Evolutionary conservation across 2,113 vertebrate genomes (phyloP), one percentile per base, ranked within the genome.

Genomic region (Rhadina sibilatrix): DNA sequence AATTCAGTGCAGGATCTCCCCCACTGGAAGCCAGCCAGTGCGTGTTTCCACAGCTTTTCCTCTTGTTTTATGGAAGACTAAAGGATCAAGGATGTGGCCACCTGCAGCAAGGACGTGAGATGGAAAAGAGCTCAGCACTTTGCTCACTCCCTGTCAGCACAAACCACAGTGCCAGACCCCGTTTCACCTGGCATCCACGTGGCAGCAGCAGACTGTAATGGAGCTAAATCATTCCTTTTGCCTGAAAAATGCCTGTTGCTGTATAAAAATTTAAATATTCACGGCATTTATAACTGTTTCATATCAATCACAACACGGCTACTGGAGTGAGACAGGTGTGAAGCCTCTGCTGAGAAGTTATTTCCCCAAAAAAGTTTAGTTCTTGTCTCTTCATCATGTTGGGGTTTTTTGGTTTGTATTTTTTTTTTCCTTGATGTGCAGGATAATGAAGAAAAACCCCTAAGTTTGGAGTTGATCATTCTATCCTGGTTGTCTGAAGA

Each of bases 401-500:
- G 38, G 12, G 38, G 12, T 15, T 6, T 40, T 57, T 20, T 27
- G 23, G 25, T 56, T 56, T 56, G 21, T 22, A 9, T 46, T 27
- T 49, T 66, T 30, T 40, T 5, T 21, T 3, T 0, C 2, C 8
- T 4, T 54, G 49, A 13, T 6, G 6, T 30, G 31, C 2, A 7
- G 19, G 12, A 42, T 50, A 78, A 38, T 7, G 31, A 71, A 60
- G 5, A 23, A 42, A 50, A 79, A 37, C 1, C 6, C 23, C 3
- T 10, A 46, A 47, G 5, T 37, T 61, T 71, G 59, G 50, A 88
- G 49, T 2, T 40, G 38, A 63, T 81, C 1, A 2, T 44, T 87
- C 63, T n/a, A 25, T 85, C 80, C 87, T 63, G 64, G 12, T 91
- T 54, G 18, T 82, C 69, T 88, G 78, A 92, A 79, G 21, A 60